Conservation (phyloP, 1,140 invertebrate genomes). For the Conus ventricosus region DNA sequence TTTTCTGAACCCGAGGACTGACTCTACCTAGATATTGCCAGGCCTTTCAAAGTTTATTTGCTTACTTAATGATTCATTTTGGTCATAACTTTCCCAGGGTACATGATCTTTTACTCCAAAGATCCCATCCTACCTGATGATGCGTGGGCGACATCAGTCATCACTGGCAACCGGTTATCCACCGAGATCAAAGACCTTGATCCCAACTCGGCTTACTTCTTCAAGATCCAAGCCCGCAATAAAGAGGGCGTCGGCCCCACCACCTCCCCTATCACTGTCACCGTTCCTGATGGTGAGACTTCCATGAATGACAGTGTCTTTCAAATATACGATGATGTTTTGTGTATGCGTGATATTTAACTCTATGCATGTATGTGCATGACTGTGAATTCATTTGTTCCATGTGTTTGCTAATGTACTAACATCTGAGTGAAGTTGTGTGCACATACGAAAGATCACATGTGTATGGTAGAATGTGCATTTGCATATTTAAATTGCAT, state of each 20-base stretch:
- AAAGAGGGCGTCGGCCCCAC: constrained; percentile 6
- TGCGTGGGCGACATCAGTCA: not conserved
- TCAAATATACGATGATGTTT: too few relatives aligned
- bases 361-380: not conserved
- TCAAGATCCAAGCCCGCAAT: constrained; percentile 22
- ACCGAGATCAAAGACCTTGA: constrained; percentile 21
- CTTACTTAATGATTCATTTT: not conserved
- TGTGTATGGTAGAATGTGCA: too few relatives aligned
- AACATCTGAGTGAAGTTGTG: too few relatives aligned
- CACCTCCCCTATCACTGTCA: not conserved
- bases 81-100: not conserved
- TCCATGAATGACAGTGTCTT: not conserved
- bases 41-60: too few relatives aligned
- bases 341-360: constrained; percentile 11
- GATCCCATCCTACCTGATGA: not conserved
- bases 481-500: too few relatives aligned
- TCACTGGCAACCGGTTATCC: constrained; percentile 1
- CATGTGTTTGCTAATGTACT: not conserved
- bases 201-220: constrained; percentile 24
- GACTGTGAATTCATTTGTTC: not conserved
- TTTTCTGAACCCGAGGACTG: too few relatives aligned
- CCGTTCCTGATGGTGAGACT: constrained; percentile 13
- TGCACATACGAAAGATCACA: too few relatives aligned
- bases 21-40: too few relatives aligned
- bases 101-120: constrained; percentile 25